phyloP scores from a whole-genome alignment of 1,140 invertebrate genomes.

The Cheumatopsyche charites region DNA sequence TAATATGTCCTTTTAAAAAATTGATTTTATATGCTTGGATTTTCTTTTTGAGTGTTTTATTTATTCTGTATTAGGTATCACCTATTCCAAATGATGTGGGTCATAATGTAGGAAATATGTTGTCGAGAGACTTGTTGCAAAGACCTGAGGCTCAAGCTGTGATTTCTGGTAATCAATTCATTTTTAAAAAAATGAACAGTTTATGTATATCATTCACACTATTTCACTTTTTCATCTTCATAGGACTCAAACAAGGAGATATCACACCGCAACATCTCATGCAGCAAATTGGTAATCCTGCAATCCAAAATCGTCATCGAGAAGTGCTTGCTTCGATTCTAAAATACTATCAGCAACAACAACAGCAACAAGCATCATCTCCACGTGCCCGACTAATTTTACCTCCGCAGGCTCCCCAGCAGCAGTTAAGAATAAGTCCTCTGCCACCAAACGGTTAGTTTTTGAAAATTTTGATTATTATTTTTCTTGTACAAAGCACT shows the following conservation, averaged over 20 bases:
- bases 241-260: conserved; percentile 72
- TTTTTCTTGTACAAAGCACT: too few species aligned
- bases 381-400: conserved; percentile 52
- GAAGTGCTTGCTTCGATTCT: conserved; percentile 75
- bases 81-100: conserved; percentile 64
- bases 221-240: conserved; percentile 15
- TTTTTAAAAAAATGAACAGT: not conserved
- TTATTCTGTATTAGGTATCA: conserved; percentile 51
- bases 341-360: conserved; percentile 57
- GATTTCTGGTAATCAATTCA: conserved; percentile 63
- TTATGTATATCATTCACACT: not conserved
- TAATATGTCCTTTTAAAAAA: not conserved
- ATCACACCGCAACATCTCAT: conserved; percentile 75
- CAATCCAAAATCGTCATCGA: conserved; percentile 71
- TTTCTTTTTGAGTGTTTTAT: not conserved
- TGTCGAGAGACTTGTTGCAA: conserved; percentile 67
- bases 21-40: too few species aligned
- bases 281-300: conserved; percentile 76
- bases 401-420: conserved; percentile 52
- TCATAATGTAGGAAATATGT: conserved; percentile 61
- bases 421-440: conserved; percentile 63
- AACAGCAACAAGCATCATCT: conserved; percentile 48
- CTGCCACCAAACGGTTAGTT: conserved; percentile 62
- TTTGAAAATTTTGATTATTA: conserved; percentile 24
- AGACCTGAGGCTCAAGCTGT: conserved; percentile 76